phyloP scores from a whole-genome alignment of 2,888 invertebrate species.

The Onchidella celtica region DNA sequence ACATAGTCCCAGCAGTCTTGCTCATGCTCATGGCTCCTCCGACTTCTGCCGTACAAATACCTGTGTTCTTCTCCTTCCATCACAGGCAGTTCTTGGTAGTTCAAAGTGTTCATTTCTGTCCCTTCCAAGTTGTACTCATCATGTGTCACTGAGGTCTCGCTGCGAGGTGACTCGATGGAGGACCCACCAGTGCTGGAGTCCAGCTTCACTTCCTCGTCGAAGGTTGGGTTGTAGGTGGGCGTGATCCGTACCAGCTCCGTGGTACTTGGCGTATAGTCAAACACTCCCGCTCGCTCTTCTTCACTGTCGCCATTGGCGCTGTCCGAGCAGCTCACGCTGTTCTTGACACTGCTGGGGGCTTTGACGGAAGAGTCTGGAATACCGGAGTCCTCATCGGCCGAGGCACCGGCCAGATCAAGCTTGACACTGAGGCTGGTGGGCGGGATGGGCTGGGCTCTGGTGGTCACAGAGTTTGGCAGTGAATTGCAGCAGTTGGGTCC shows the following conservation, averaged over 20 bases:
- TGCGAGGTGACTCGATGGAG: slow-evolving; percentile 68
- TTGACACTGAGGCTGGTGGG: not conserved
- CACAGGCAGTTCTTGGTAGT: slow-evolving; percentile 28
- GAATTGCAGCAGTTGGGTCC: not conserved
- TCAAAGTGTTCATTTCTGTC: slow-evolving; percentile 27
- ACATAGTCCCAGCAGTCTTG: slow-evolving; percentile 15
- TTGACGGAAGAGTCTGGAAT: slow-evolving; percentile 5
- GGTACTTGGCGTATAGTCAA: slow-evolving; percentile 61
- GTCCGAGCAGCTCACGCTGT: not conserved
- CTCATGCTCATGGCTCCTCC: not conserved
- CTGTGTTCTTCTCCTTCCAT: slow-evolving; percentile 14
- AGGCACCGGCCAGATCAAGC: not conserved
- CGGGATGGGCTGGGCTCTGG: not conserved
- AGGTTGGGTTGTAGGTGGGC: slow-evolving; percentile 56
- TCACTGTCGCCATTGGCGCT: slow-evolving; percentile 11
- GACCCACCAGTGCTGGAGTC: slow-evolving; percentile 61
- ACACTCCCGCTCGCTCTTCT: slow-evolving; percentile 51
- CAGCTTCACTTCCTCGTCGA: slow-evolving; percentile 65
- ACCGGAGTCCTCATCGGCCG: slow-evolving; percentile 23
- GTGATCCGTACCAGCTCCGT: slow-evolving; percentile 36
- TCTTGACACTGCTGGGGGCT: slow-evolving; percentile 18
- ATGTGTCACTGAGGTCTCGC: slow-evolving; percentile 59
- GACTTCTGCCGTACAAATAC: not conserved
- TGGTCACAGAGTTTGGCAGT: not conserved
- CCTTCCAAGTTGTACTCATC: slow-evolving; percentile 47